Conservation (phyloP, 2,888 invertebrate genomes). For the Dioctria rufipes region DNA sequence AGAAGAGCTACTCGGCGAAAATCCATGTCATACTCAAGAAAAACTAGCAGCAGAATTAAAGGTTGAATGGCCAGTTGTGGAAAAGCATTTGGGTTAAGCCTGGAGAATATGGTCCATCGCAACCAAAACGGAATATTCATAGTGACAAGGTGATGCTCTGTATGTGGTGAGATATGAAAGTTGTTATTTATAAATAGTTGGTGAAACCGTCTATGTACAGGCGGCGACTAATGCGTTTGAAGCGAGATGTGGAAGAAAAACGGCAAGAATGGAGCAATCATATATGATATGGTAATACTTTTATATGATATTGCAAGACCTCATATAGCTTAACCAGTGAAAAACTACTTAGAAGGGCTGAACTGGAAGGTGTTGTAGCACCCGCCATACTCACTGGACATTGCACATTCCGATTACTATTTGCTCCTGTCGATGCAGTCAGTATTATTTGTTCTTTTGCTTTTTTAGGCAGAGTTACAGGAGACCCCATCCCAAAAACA, state of each 20-base stretch:
- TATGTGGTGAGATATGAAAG: slow-evolving; percentile 47
- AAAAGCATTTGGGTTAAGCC: background rate
- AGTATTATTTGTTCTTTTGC: too few relatives aligned
- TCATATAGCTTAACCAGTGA: background rate
- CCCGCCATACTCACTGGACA: background rate
- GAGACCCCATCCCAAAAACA: too few relatives aligned
- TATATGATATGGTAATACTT: background rate
- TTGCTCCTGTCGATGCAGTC: background rate
- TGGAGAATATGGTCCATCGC: background rate
- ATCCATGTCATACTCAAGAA: background rate
- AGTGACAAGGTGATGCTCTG: slow-evolving; percentile 59
- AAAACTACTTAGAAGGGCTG: background rate
- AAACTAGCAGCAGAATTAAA: background rate
- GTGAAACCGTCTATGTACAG: background rate
- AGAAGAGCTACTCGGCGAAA: background rate
- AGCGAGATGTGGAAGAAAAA: slow-evolving; percentile 8
- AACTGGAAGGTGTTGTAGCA: background rate
- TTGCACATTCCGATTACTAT: background rate
- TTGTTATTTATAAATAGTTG: background rate
- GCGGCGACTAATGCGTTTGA: background rate
- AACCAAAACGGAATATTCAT: slow-evolving; percentile 42
- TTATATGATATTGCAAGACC: background rate
- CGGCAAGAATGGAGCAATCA: background rate
- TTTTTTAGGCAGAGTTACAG: too few relatives aligned
- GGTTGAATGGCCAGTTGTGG: background rate